These are phyloP conservation scores for Ips typographus DNA, from an alignment of 1,140 invertebrate species.

Conservation along the genomic window DNA sequence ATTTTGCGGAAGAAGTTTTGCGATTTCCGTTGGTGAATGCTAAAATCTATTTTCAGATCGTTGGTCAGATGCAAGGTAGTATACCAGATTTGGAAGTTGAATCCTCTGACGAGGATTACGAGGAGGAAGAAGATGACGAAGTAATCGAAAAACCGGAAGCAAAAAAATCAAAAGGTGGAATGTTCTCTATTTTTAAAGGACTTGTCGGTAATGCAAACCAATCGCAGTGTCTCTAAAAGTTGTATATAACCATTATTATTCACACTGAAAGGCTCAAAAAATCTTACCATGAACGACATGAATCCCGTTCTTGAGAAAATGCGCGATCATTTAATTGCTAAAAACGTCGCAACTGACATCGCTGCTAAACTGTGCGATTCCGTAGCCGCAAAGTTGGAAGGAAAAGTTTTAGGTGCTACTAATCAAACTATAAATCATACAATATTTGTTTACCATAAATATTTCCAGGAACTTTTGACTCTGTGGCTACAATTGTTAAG, in stretches of 20 bases:
- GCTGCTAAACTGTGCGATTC: slow-evolving; percentile 93
- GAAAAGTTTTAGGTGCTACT: slow-evolving; percentile 66
- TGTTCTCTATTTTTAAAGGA: slow-evolving; percentile 82
- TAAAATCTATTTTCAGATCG: slow-evolving; percentile 57
- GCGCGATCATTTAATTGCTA: slow-evolving; percentile 93
- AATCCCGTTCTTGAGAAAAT: slow-evolving; percentile 90
- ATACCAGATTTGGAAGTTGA: slow-evolving; percentile 69
- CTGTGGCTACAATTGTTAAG: slow-evolving; percentile 81
- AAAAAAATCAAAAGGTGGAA: slow-evolving; percentile 55
- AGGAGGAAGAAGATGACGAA: slow-evolving; percentile 47
- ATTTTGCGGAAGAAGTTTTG: too few species aligned
- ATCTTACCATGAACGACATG: slow-evolving; percentile 72
- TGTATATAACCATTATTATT: slow-evolving; percentile 2
- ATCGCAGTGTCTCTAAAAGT: slow-evolving; percentile 44
- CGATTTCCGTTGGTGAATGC: too few species aligned
- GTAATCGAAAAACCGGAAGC: slow-evolving; percentile 33
- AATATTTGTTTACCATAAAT: too few species aligned
- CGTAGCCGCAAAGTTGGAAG: slow-evolving; percentile 88
- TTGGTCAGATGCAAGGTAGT: slow-evolving; percentile 78
- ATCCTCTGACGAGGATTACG: slow-evolving; percentile 56
- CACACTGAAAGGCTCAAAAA: slow-evolving; percentile 41
- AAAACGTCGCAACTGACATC: slow-evolving; percentile 98
- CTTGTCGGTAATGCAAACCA: slow-evolving; percentile 74
- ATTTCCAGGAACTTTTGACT: slow-evolving; percentile 82
- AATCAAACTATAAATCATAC: background rate